These are phyloP conservation scores for Heliothis peltigera DNA, from an alignment of 2,888 invertebrate genomes.

Conservation along the genomic window DNA sequence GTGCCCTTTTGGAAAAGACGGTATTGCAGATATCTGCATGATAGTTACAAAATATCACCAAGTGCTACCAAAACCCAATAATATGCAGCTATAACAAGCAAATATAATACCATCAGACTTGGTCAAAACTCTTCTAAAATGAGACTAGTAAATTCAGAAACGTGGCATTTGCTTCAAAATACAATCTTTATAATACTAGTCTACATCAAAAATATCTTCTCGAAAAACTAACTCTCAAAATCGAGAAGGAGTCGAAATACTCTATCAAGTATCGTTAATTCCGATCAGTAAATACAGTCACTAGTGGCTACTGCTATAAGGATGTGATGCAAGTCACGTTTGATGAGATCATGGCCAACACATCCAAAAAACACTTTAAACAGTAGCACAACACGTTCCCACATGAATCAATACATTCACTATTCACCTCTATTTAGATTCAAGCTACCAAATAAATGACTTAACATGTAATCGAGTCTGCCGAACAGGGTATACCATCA, in stretches of 20 bases:
- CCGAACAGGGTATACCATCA: conserved; percentile 30
- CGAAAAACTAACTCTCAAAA: too few species aligned
- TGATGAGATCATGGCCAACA: conserved; percentile 43
- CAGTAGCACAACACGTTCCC: conserved; percentile 47
- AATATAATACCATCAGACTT: too few species aligned
- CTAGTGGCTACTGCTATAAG: conserved; percentile 7
- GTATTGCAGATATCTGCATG: too few species aligned
- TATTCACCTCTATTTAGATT: conserved; percentile 25
- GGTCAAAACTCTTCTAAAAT: too few species aligned
- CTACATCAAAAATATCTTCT: too few species aligned
- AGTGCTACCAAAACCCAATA: too few species aligned
- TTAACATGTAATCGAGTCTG: conserved; percentile 35
- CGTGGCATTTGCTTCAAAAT: too few species aligned
- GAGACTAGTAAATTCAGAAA: too few species aligned
- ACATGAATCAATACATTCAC: conserved; percentile 47
- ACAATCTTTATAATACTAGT: too few species aligned
- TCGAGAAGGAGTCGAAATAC: not conserved
- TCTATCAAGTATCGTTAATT: conserved; percentile 21
- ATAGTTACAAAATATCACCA: too few species aligned
- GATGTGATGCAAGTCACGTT: conserved; percentile 38
- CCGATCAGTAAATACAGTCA: conserved; percentile 41
- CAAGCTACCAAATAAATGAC: conserved; percentile 45
- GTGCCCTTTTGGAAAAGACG: too few species aligned
- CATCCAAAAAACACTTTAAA: conserved; percentile 35
- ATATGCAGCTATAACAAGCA: too few species aligned